Percentiles rank a stretch among this genome's conserved stretches.
Conservation (phyloP, 2,113 vertebrate species). For the Neogale vison region DNA sequence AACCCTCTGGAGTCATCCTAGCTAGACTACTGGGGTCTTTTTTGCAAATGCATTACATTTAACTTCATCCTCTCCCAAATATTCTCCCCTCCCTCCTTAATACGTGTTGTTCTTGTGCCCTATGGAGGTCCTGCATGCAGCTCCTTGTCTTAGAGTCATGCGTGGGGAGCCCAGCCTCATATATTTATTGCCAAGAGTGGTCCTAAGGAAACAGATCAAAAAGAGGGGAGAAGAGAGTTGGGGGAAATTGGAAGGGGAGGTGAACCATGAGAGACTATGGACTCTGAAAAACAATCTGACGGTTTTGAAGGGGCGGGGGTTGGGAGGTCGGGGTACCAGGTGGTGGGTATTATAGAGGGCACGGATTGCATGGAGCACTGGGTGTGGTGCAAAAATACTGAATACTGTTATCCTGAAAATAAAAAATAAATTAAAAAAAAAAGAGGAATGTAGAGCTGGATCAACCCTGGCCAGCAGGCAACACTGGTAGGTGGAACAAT, state of each 20-base stretch:
- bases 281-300: too few relatives aligned
- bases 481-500: background rate
- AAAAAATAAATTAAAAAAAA: background rate
- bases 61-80: background rate
- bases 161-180: background rate
- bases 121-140: background rate
- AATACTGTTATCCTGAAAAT: too few relatives aligned
- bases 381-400: too few relatives aligned
- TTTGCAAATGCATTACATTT: background rate
- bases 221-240: background rate
- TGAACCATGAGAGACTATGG: too few relatives aligned
- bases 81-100: background rate
- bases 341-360: too few relatives aligned
- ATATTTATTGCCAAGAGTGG: background rate
- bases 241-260: too few relatives aligned
- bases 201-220: background rate
- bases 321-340: too few relatives aligned
- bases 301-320: too few relatives aligned
- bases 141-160: background rate
- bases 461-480: background rate
- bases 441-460: background rate
- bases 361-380: too few relatives aligned
- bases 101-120: background rate
- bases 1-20: background rate
- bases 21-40: background rate